phyloP scores from a whole-genome alignment of 2,797 vertebrate species.

The Cottoperca gobio region DNA sequence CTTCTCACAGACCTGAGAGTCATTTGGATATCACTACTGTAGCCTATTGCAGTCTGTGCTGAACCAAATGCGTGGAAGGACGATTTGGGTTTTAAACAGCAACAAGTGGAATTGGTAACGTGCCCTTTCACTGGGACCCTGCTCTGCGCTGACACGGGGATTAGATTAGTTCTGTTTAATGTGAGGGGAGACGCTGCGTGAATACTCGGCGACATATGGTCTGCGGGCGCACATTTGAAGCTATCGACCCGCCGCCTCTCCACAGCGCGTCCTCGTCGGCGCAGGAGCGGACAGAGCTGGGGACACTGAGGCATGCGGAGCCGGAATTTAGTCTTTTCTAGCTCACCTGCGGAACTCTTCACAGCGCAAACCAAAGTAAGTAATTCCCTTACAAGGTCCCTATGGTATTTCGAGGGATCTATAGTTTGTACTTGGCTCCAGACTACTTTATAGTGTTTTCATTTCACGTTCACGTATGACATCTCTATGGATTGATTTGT shows the following conservation, averaged over 20 bases:
- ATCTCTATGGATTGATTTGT: background rate
- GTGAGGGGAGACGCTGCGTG: constrained; percentile 11
- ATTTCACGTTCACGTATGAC: background rate
- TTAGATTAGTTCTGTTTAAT: constrained; percentile 12
- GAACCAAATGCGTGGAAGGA: background rate
- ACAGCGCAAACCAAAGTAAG: constrained; percentile 77
- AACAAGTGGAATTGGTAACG: constrained; percentile 35
- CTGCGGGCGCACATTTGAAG: constrained; percentile 37
- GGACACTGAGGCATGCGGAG: constrained; percentile 80
- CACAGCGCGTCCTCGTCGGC: constrained; percentile 58
- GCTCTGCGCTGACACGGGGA: constrained; percentile 6
- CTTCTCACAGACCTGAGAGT: constrained; percentile 27
- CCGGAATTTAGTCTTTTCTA: constrained; percentile 63
- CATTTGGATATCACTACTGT: constrained; percentile 28
- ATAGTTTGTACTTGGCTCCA: background rate
- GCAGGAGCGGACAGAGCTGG: constrained; percentile 52
- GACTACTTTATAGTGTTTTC: background rate
- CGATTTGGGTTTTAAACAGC: constrained; percentile 41
- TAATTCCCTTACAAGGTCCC: background rate
- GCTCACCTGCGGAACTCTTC: constrained; percentile 75
- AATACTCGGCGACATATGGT: constrained; percentile 44
- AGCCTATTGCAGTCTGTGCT: background rate
- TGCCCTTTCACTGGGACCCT: background rate
- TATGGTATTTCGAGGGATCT: background rate
- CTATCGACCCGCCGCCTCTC: constrained; percentile 31